phyloP scores from a whole-genome alignment of 1,140 invertebrate genomes.

The Ceratosolen fusciceps region DNA sequence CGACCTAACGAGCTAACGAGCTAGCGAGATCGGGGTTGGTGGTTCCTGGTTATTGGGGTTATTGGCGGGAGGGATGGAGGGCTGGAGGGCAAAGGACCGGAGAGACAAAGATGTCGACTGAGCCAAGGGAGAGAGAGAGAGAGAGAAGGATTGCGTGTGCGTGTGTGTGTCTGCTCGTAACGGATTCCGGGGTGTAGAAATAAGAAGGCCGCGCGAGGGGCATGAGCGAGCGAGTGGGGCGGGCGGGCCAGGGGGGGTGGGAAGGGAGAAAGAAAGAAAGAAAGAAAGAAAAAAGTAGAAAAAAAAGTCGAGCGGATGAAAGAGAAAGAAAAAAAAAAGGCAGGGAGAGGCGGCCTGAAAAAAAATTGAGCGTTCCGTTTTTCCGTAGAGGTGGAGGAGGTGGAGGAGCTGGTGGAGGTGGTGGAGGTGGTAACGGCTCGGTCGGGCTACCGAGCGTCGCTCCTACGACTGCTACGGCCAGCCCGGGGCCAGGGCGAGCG shows the following conservation, averaged over 20 bases:
- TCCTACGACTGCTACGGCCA: too few relatives aligned
- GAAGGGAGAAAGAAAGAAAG: slow-evolving; percentile 17
- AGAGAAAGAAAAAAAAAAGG: slow-evolving; percentile 23
- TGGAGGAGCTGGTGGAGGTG: slow-evolving; percentile 30
- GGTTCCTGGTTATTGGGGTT: too few relatives aligned
- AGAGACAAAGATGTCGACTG: slow-evolving; percentile 62
- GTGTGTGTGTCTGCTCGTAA: too few relatives aligned
- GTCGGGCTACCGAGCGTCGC: slow-evolving; percentile 31
- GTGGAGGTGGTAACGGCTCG: slow-evolving; percentile 29
- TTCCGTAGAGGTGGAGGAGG: slow-evolving; percentile 49
- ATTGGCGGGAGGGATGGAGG: not conserved
- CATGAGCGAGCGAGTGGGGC: slow-evolving; percentile 53
- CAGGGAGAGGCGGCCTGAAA: slow-evolving; percentile 27
- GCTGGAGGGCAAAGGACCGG: slow-evolving; percentile 37
- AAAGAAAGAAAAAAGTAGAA: slow-evolving; percentile 29
- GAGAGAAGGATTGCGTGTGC: slow-evolving; percentile 56
- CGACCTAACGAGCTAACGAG: not conserved
- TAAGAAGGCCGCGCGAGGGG: slow-evolving; percentile 47
- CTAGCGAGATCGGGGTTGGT: slow-evolving; percentile 19
- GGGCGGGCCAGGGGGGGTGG: slow-evolving; percentile 10
- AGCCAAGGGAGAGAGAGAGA: slow-evolving; percentile 18
- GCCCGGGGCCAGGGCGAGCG: too few relatives aligned
- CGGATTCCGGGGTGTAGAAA: slow-evolving; percentile 61
- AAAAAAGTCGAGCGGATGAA: slow-evolving; percentile 50
- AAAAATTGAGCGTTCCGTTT: slow-evolving; percentile 60